A percentile compares a stretch with the other conserved stretches of the same genome.
Conservation (phyloP, 2,888 invertebrate genomes). For the Noctua janthe region DNA sequence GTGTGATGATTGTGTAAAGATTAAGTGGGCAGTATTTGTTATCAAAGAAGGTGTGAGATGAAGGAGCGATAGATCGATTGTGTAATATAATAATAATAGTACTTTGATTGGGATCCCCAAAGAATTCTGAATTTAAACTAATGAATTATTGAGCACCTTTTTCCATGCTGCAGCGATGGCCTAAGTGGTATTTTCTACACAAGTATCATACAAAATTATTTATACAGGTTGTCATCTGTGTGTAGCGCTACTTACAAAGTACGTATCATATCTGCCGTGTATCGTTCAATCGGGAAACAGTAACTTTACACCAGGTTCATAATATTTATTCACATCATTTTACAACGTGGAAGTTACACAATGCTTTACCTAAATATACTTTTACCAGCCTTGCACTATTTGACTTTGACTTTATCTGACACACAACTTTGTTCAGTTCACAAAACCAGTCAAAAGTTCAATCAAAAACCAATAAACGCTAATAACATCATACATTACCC, state of each 20-base stretch:
- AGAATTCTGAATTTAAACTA: neutral
- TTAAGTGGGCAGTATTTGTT: neutral
- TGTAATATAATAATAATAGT: neutral
- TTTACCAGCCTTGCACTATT: neutral
- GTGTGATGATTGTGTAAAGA: slow-evolving; percentile 6
- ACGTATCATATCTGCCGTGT: neutral
- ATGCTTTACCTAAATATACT: neutral
- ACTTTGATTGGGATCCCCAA: neutral
- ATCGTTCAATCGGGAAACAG: neutral
- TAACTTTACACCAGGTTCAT: neutral
- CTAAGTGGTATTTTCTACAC: neutral
- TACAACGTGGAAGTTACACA: neutral
- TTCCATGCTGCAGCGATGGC: neutral
- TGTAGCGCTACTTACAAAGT: neutral
- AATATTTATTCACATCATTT: neutral
- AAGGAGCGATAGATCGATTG: neutral
- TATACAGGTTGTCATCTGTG: neutral
- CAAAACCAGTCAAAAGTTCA: neutral
- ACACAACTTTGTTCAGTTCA: neutral
- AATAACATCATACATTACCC: slow-evolving; percentile 17
- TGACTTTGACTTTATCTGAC: too few species aligned
- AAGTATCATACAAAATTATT: neutral
- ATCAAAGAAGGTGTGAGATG: neutral
- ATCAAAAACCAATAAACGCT: neutral
- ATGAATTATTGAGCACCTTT: neutral